These are phyloP conservation scores for Caenorhabditis auriculariae DNA, from an alignment of 2,888 invertebrate genomes.

Conservation along the genomic window DNA sequence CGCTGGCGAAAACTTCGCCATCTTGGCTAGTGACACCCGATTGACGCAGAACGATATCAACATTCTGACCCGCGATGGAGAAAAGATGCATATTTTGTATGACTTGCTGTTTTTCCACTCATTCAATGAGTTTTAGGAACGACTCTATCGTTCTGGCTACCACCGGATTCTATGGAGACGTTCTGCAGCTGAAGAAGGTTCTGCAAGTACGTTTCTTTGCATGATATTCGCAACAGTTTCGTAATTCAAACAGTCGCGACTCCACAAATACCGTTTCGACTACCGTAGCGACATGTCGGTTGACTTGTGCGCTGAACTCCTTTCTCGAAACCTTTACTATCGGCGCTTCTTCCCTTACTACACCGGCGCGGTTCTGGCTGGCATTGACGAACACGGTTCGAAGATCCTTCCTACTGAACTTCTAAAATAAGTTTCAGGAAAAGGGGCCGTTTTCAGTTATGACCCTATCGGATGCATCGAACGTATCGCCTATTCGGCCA, in stretches of 20 bases:
- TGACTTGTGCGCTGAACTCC: slow-evolving; percentile 89
- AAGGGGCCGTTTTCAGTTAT: slow-evolving; percentile 91
- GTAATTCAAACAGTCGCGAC: slow-evolving; percentile 42
- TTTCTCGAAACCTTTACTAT: slow-evolving; percentile 91
- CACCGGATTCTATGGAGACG: slow-evolving; percentile 96
- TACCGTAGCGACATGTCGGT: slow-evolving; percentile 78
- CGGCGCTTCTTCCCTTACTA: slow-evolving; percentile 98
- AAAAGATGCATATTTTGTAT: slow-evolving; percentile 60
- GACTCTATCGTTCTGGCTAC: slow-evolving; percentile 85
- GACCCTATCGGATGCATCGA: slow-evolving; percentile 96
- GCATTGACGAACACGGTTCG: slow-evolving; percentile 81
- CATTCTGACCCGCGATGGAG: slow-evolving; percentile 57
- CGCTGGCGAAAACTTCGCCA: slow-evolving; percentile 89
- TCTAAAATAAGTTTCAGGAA: slow-evolving; percentile 67
- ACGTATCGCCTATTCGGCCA: slow-evolving; percentile 80
- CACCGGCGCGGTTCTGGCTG: slow-evolving; percentile 89
- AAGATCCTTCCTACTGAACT: neutral
- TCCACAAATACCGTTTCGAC: slow-evolving; percentile 78
- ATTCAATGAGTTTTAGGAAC: slow-evolving; percentile 67
- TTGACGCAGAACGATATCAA: slow-evolving; percentile 53
- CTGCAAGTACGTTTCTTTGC: slow-evolving; percentile 39
- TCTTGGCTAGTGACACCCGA: slow-evolving; percentile 85
- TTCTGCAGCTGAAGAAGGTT: slow-evolving; percentile 77
- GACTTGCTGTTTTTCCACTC: slow-evolving; percentile 7
- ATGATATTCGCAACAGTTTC: slow-evolving; percentile 2